phyloP scores from a whole-genome alignment of 2,888 invertebrate species.

The Drosophila mettleri region DNA sequence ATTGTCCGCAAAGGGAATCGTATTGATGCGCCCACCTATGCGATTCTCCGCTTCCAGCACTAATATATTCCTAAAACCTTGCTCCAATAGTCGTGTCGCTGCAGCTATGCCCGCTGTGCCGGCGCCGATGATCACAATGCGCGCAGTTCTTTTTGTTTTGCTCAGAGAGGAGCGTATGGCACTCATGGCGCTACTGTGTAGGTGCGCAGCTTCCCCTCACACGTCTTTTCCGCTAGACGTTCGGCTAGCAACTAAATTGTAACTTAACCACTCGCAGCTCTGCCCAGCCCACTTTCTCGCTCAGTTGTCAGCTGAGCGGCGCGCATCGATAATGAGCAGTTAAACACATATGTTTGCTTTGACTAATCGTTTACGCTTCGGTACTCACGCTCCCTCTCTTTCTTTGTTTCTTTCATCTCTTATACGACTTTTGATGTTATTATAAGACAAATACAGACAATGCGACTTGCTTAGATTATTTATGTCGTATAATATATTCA shows the following conservation, averaged over 20 bases:
- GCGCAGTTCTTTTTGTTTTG: conserved; percentile 67
- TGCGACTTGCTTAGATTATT: conserved; percentile 5
- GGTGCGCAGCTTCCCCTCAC: not conserved
- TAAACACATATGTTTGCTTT: not conserved
- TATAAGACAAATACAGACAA: conserved; percentile 13
- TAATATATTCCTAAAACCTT: conserved; percentile 85
- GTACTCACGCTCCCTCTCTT: not conserved
- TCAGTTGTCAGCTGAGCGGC: conserved; percentile 11
- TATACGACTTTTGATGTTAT: conserved; percentile 27
- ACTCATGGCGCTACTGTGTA: conserved; percentile 42
- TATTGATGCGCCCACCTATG: conserved; percentile 88
- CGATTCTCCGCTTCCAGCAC: conserved; percentile 88
- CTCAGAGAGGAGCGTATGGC: conserved; percentile 45
- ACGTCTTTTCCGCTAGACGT: conserved; percentile 34
- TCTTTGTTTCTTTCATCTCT: conserved; percentile 7
- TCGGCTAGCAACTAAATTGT: conserved; percentile 52
- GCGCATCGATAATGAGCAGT: conserved; percentile 4
- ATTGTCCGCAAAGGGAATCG: conserved; percentile 86
- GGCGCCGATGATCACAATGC: conserved; percentile 84
- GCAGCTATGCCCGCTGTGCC: conserved; percentile 85
- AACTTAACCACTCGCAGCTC: conserved; percentile 5
- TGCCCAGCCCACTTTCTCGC: conserved; percentile 9
- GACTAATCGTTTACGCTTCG: conserved; percentile 15
- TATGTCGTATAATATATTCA: not conserved
- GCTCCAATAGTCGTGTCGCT: conserved; percentile 83